Percentiles rank a stretch among this genome's conserved stretches.
Evolutionary conservation across 2,113 vertebrate genomes (phyloP).

Genomic region (Cyanoderma ruficeps): DNA sequence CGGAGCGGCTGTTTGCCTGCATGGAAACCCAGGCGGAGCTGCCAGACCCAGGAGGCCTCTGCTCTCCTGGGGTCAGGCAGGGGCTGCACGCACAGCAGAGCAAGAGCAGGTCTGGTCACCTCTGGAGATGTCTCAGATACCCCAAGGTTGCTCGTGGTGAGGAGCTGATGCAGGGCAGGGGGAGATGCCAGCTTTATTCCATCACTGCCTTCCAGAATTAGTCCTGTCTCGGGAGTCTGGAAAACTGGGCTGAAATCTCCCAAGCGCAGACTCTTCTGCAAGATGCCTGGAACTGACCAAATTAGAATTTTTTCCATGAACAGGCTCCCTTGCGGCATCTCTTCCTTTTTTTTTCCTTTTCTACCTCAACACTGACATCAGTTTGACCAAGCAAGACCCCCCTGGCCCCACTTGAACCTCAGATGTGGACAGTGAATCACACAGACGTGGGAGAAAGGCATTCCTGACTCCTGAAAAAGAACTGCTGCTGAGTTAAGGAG

Average conservation of each 20-base stretch:
- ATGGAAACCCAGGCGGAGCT: not conserved
- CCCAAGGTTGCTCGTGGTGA: fast-evolving
- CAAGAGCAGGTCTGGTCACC: not conserved
- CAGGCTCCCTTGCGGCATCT: not conserved
- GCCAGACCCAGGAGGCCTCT: not conserved
- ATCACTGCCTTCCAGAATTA: constrained; percentile 14
- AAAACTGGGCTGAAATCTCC: constrained; percentile 17
- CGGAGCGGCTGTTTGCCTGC: not conserved
- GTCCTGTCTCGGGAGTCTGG: not conserved
- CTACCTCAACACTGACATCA: constrained; percentile 26
- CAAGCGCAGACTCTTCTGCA: not conserved
- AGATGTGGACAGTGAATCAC: constrained; percentile 34
- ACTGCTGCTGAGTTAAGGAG: not conserved
- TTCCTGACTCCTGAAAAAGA: not conserved
- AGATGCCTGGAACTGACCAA: constrained; percentile 13
- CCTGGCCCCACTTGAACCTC: not conserved
- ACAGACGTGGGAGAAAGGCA: not conserved
- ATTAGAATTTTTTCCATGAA: constrained; percentile 44
- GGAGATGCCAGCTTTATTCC: constrained; percentile 11
- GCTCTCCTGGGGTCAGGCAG: not conserved
- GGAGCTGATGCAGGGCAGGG: not conserved
- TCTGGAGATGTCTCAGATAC: not conserved
- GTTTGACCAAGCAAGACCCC: not conserved
- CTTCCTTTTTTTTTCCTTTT: not conserved
- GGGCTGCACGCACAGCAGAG: not conserved